These are phyloP conservation scores for Gonioctena quinquepunctata DNA, from an alignment of 1,140 invertebrate genomes.

Conservation along the genomic window DNA sequence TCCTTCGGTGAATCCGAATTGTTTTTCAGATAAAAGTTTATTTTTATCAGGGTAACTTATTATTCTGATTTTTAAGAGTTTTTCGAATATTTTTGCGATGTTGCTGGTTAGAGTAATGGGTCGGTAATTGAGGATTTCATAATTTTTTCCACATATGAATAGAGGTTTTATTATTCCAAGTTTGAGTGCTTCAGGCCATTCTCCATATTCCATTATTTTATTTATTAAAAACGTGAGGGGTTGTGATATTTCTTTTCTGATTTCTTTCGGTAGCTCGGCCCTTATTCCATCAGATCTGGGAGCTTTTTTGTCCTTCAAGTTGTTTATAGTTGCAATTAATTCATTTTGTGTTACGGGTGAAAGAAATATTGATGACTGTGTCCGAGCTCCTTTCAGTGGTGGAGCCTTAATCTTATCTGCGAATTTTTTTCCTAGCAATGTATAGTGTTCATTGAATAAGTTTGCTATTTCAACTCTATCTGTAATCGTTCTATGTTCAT, in stretches of 20 bases:
- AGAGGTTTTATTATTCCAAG: not conserved
- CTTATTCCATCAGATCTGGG: not conserved
- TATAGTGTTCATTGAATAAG: slow-evolving; percentile 5
- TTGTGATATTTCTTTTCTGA: not conserved
- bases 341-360: slow-evolving; percentile 2
- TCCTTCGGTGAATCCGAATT: not conserved
- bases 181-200: not conserved
- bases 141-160: not conserved
- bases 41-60: slow-evolving; percentile 2
- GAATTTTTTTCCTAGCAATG: not conserved
- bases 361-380: slow-evolving; percentile 4
- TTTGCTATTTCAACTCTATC: slow-evolving; percentile 2
- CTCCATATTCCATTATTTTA: slow-evolving; percentile 12
- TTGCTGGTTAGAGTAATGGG: slow-evolving; percentile 5
- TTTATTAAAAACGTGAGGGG: slow-evolving; percentile 1
- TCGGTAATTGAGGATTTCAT: slow-evolving; percentile 1
- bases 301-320: slow-evolving; percentile 1
- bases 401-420: not conserved
- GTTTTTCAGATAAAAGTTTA: not conserved
- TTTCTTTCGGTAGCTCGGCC: not conserved
- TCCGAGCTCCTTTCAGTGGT: not conserved
- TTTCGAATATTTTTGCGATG: no score
- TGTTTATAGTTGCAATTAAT: not conserved
- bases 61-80: slow-evolving; percentile 3
- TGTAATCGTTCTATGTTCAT: not conserved